Percentiles rank a stretch among this genome's conserved stretches.
These are phyloP conservation scores for Abscondita cerata DNA, from an alignment of 2,888 invertebrate genomes.

Conservation along the genomic window DNA sequence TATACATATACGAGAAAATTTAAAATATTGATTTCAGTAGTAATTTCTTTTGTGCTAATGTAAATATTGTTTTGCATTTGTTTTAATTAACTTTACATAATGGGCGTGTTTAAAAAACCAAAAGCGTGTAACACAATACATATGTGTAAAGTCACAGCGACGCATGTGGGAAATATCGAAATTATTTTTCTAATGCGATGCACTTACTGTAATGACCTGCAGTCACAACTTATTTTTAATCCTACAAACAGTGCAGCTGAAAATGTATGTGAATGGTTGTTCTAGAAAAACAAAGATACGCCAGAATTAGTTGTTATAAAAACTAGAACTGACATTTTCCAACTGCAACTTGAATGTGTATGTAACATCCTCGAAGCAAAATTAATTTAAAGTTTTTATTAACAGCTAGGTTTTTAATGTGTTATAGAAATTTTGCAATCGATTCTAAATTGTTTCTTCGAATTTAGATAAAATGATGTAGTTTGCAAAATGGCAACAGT, in stretches of 20 bases:
- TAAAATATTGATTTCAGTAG: conserved; percentile 32
- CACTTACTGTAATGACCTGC: conserved; percentile 10
- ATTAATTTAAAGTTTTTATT: too few species aligned
- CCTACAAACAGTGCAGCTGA: background rate
- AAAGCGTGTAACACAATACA: background rate
- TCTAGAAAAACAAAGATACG: conserved; percentile 2
- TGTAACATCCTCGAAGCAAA: too few species aligned
- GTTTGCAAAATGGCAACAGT: too few species aligned
- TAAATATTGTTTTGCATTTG: conserved; percentile 8
- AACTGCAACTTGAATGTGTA: conserved; percentile 1
- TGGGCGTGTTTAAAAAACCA: background rate
- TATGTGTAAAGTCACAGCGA: background rate
- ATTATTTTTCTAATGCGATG: conserved; percentile 10
- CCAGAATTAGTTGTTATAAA: background rate
- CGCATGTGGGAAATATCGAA: conserved; percentile 9
- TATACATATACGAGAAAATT: conserved; percentile 43
- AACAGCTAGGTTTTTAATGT: too few species aligned
- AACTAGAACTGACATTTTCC: background rate
- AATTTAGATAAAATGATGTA: too few species aligned
- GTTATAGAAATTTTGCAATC: too few species aligned
- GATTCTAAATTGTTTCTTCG: too few species aligned
- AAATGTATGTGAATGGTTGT: conserved; percentile 1
- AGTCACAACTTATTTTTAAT: conserved; percentile 6
- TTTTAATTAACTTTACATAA: background rate
- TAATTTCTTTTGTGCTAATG: conserved; percentile 21